Evolutionary conservation across 2,113 vertebrate species (phyloP).

Genomic region (Leucopsar rothschildi): DNA sequence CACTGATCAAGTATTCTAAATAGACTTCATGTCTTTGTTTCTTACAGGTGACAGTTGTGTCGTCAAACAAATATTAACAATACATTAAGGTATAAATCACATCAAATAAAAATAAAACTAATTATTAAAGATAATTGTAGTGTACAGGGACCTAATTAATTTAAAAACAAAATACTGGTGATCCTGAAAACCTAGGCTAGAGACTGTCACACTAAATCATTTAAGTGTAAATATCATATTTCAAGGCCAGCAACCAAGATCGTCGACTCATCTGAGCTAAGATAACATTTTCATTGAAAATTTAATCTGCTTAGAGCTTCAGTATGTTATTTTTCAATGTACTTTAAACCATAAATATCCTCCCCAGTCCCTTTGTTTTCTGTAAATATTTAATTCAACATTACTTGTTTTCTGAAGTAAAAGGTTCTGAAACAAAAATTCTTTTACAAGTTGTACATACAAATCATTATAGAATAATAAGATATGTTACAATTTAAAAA

Average conservation of each 20-base stretch:
- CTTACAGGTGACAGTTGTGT: background rate
- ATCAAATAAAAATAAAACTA: background rate
- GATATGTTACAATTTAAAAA: background rate
- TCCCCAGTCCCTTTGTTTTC: background rate
- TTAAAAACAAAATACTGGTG: background rate
- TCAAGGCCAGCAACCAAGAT: slow-evolving; percentile 53
- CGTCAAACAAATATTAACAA: background rate
- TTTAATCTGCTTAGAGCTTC: slow-evolving; percentile 22
- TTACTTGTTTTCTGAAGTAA: background rate
- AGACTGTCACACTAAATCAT: slow-evolving; percentile 18
- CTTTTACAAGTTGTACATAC: background rate
- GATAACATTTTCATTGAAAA: slow-evolving; percentile 53
- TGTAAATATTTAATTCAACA: background rate
- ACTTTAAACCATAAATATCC: background rate
- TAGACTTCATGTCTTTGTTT: background rate
- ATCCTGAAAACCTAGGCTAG: slow-evolving; percentile 25
- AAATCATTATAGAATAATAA: background rate
- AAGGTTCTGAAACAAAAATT: background rate
- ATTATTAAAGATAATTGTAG: background rate
- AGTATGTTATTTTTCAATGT: background rate
- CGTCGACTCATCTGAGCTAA: slow-evolving; percentile 1
- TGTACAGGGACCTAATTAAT: background rate
- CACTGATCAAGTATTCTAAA: background rate
- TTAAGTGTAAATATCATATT: slow-evolving; percentile 42
- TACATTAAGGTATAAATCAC: background rate